Base-by-base conservation (phyloP, 2,797 vertebrate genomes). In the Hyperoplus immaculatus region DNA sequence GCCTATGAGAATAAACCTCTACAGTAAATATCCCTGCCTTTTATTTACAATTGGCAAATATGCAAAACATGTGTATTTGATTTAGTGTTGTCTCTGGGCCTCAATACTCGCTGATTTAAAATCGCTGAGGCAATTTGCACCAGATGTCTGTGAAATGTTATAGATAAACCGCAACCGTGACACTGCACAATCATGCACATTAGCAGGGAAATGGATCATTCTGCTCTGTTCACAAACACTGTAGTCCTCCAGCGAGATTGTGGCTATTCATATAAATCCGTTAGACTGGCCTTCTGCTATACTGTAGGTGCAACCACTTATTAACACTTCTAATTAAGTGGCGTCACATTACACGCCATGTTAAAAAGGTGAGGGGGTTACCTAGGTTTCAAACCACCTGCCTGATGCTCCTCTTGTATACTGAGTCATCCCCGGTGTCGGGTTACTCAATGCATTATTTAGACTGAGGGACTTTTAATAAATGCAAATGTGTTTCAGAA, bases 401-500 rank as follows among this genome's bases (percentile, higher is more conserved):
- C 13, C 38, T 36, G 4, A 36, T 21, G 29, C 42, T 43, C 21
- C 15, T 45, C 38, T 46, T 61, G 66, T 54, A 68, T 49, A 11
- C 39, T n/a, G 55, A 66, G 15, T 39, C 47, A 4, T 54, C 42
- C 69, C 59, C 54, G 21, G 57, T 64, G 16, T 90, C 78, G 9
- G 42, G 3, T 81, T 77, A 70, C 83, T 18, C 60, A 4, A 86
- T 93, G 46, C 50, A 89, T 92, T 88, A 92, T 92, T 92, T 66
- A 89, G 60, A 75, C 43, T 1, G 59, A 42, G 83, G 78, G 69
- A 86, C 87, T 87, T 80, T 78, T 82, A 88, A 87, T 85, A 81
- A 87, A 87, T 77, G 77, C 77, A 78, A 77, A 74, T 54, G 74
- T 78, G 43, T 78, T 85, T 85, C 39, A 78, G 75, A 87, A 81